Evolutionary conservation across 2,888 invertebrate species (phyloP), one percentile per base, ranked within the genome.

Genomic region (Trissoscelio sp.): DNA sequence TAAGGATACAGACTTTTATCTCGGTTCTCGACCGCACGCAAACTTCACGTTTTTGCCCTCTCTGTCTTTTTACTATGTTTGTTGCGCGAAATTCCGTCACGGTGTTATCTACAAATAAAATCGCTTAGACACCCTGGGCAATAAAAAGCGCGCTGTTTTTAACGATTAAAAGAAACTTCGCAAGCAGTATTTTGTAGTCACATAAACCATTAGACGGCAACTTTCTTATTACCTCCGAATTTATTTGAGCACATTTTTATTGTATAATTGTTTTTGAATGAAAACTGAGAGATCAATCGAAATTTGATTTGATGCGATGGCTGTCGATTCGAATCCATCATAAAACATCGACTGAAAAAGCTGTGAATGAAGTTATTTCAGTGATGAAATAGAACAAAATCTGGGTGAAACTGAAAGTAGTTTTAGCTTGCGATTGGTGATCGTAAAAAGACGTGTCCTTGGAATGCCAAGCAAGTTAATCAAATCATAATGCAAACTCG

Each of bases 1-100:
- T 85, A 82, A 88, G 85, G 87, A 87, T 86, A 75, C 77, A 73
- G 58, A 74, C 73, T 69, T 82, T 81, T 72, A 78, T 75, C 80
- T 74, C 60, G 79, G 74, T 74, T 81, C 80, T 81, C 69, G 60
- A 77, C 58, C 66, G 64, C 80, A 74, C 69, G 74, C 74, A 69
- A 80, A 62, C 73, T 73, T 53, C 64, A 72, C 44, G 7, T 39
- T 31, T 74, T 73, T 60, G 57, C 58, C 12, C 14, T 57, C 46
- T 57, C 34, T 39, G 64, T 57, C 46, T 64, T 46, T 57, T 74
- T 64, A 57, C 57, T n/a, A n/a, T 55, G 74, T 66, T 48, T 57
- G 34, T 64, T 34, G 18, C 20, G 39, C 37, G 57, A 57, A 57
- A 64, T 46, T 55, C 9, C 57, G 46, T 28, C 55, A 14, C 58